Percentiles rank a stretch among this genome's conserved stretches.
phyloP scores from a whole-genome alignment of 2,113 vertebrate genomes.

The Pyrgilauda ruficollis region DNA sequence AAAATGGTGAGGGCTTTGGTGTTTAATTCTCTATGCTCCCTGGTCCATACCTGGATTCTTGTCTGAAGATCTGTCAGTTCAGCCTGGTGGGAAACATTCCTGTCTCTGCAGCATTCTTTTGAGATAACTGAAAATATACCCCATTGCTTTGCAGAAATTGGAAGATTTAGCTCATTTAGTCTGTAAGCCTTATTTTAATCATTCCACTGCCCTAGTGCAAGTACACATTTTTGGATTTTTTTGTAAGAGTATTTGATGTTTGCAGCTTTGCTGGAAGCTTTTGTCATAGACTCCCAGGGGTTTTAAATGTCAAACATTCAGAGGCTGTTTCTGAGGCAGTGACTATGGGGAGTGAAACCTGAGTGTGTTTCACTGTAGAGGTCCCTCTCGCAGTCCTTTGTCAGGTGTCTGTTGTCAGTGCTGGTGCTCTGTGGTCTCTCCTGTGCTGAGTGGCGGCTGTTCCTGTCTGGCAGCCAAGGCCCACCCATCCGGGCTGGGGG shows the following conservation, averaged over 20 bases:
- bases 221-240: not conserved
- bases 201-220: not conserved
- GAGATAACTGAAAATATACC: not conserved
- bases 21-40: not conserved
- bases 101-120: not conserved
- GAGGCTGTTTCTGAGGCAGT: not conserved
- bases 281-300: not conserved
- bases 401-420: rapidly evolving
- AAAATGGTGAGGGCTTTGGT: not conserved
- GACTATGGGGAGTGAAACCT: not conserved
- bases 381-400: not conserved
- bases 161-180: not conserved
- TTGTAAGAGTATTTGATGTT: not conserved
- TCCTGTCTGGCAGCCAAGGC: not conserved
- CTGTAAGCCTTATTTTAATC: not conserved
- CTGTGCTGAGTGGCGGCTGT: not conserved
- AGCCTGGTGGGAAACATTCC: not conserved
- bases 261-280: not conserved
- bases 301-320: not conserved
- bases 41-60: rapidly evolving
- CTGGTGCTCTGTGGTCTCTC: rapidly evolving
- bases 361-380: rapidly evolving
- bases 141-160: not conserved
- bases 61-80: not conserved
- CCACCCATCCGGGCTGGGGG: rapidly evolving